Evolutionary conservation across 2,888 invertebrate species (phyloP).

Genomic region (Adineta ricciae): DNA sequence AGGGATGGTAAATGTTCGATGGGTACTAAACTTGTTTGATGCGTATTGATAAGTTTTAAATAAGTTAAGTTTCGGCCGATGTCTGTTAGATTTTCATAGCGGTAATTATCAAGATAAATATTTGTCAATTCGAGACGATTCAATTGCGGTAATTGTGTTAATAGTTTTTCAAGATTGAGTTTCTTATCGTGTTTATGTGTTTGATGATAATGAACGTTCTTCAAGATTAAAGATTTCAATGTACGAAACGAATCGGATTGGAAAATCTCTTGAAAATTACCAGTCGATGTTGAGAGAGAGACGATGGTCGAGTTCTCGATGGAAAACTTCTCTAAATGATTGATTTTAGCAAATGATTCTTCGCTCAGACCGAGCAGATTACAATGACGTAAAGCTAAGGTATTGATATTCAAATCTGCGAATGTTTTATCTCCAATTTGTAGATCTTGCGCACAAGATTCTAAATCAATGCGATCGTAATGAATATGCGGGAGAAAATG

Average conservation of each 20-base stretch:
- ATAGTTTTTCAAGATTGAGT: background rate
- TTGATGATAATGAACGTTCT: background rate
- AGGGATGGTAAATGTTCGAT: background rate
- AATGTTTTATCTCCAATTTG: conserved; percentile 10
- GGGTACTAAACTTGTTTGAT: background rate
- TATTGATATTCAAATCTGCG: background rate
- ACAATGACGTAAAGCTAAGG: background rate
- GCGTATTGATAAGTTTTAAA: background rate
- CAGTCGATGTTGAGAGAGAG: background rate
- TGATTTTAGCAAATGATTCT: conserved; percentile 5
- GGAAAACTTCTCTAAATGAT: background rate
- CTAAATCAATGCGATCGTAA: background rate
- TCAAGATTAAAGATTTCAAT: background rate
- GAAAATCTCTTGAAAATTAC: background rate
- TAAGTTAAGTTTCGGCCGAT: background rate
- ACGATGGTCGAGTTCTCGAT: conserved; percentile 6
- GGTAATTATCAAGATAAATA: background rate
- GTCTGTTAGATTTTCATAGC: background rate
- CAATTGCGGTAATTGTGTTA: background rate
- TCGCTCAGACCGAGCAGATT: background rate
- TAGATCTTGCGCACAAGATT: background rate
- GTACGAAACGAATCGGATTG: background rate
- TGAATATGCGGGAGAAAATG: background rate
- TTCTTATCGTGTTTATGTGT: background rate
- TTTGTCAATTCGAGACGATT: background rate